phyloP scores from a whole-genome alignment of 2,888 invertebrate species.

The Drosophila infuscata region DNA sequence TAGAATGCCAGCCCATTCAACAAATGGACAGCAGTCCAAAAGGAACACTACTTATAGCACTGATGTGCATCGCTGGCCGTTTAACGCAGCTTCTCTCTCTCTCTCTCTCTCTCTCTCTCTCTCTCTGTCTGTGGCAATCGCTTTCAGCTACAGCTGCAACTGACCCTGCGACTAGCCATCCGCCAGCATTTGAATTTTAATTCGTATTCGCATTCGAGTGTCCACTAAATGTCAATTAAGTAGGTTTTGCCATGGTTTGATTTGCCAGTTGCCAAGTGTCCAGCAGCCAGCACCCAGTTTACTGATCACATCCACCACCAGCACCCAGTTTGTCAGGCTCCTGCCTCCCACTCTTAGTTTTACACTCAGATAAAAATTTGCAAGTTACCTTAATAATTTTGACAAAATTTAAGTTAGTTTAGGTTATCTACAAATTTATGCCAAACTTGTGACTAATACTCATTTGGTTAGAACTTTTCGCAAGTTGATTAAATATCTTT shows the following conservation, averaged over 20 bases:
- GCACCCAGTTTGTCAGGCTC: background rate
- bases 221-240: constrained; percentile 84
- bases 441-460: background rate
- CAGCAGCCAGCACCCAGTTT: constrained; percentile 34
- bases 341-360: constrained; percentile 23
- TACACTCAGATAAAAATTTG: background rate
- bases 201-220: constrained; percentile 69
- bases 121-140: too few species aligned
- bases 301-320: constrained; percentile 19
- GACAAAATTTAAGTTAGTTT: background rate
- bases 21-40: constrained; percentile 64
- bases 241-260: constrained; percentile 77
- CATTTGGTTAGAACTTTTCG: background rate
- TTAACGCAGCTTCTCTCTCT: constrained; percentile 59
- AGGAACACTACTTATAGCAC: constrained; percentile 69
- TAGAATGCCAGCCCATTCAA: constrained; percentile 70
- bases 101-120: too few species aligned
- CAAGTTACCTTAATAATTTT: background rate
- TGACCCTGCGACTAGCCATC: constrained; percentile 21
- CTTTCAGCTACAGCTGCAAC: constrained; percentile 6
- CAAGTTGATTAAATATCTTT: background rate
- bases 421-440: background rate
- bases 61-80: constrained; percentile 68
- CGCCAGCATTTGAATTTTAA: constrained; percentile 51
- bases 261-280: constrained; percentile 65